Base-by-base conservation (phyloP, 2,113 vertebrate species). In the Myxocyprinus asiaticus region DNA sequence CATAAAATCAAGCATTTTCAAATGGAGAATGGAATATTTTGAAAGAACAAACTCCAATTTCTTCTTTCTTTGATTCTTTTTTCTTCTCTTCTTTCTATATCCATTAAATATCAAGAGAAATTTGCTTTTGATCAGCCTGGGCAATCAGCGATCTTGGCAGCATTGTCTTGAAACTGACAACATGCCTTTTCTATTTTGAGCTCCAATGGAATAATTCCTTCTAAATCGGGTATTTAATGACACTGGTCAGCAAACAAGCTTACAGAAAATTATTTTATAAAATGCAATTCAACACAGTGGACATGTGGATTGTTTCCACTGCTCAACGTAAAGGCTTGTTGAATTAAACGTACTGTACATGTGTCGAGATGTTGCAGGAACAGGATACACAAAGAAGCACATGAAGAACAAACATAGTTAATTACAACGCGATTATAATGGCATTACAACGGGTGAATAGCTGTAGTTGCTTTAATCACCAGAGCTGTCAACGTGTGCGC, bases 381-480 rank as follows among this genome's bases (percentile, higher is more conserved):
- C 51, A 56, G 43, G 7, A 73, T 47, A 7, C 55, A 17, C 70
- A 73, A 9, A 2, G 10, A 1, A 61, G 48, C 71, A 17, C 22
- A 1, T 33, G 22, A 33, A 33, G 42, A 15, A 5, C 0, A 10
- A 44, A 61, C 22, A 42, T 14, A 63, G 12, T 56, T 43, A 14
- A 70, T 70, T 51, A 22, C 67, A 55, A 74, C 48, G 7, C 22
- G 11, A 63, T 74, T 50, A 74, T 63, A 50, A 50, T 62, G 15
- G 48, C 44, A 62, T 50, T n/a, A 74, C 14, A 50, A 48, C 55
- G 15, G 17, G 14, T 17, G 22, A 7, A 62, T 9, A 64, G 15
- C 74, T 17, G 48, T 58, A 14, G 6, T 55, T 43, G 62, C 55
- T 76, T 63, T 55, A 76, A 65, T 53, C 74, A 44, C 74, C 4